Evolutionary conservation across 2,888 invertebrate species (phyloP).

Genomic region (Drosophila acutilabella): DNA sequence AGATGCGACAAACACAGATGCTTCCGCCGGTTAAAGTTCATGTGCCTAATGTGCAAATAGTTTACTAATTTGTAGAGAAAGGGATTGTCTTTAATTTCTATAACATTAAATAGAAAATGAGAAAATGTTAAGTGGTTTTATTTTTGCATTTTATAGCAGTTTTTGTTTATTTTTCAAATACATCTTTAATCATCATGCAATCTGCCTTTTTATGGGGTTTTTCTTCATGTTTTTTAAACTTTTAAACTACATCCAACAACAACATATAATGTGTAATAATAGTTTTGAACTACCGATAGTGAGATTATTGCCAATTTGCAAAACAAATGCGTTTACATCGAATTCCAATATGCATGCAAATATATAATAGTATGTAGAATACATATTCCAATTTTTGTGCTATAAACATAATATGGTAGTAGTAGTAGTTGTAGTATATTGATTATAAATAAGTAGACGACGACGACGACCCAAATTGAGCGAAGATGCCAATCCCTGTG

Average conservation of each 20-base stretch:
- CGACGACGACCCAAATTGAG: constrained; percentile 17
- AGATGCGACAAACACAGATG: constrained; percentile 54
- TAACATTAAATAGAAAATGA: constrained; percentile 23
- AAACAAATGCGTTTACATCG: constrained; percentile 46
- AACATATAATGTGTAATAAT: constrained; percentile 56
- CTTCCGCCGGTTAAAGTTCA: constrained; percentile 33
- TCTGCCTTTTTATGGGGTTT: constrained; percentile 4
- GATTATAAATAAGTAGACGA: constrained; percentile 39
- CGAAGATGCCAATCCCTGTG: constrained; percentile 17
- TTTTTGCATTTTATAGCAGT: constrained; percentile 25
- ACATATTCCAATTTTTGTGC: constrained; percentile 50
- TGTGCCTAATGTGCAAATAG: constrained; percentile 13
- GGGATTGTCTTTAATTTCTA: constrained; percentile 1
- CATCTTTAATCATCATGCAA: constrained; percentile 59
- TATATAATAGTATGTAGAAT: constrained; percentile 36
- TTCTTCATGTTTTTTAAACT: constrained; percentile 41
- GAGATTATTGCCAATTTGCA: constrained; percentile 53
- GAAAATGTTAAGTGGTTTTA: constrained; percentile 10
- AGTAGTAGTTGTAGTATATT: constrained; percentile 1
- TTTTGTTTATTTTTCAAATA: constrained; percentile 54
- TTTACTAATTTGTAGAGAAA: constrained; percentile 3
- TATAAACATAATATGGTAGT: constrained; percentile 37
- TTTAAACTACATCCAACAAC: constrained; percentile 68
- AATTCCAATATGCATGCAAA: constrained; percentile 60
- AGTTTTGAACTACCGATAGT: constrained; percentile 50